These are phyloP conservation scores for Ctenosaura bakeri DNA, from an alignment of 2,797 vertebrate genomes.

Conservation along the genomic window DNA sequence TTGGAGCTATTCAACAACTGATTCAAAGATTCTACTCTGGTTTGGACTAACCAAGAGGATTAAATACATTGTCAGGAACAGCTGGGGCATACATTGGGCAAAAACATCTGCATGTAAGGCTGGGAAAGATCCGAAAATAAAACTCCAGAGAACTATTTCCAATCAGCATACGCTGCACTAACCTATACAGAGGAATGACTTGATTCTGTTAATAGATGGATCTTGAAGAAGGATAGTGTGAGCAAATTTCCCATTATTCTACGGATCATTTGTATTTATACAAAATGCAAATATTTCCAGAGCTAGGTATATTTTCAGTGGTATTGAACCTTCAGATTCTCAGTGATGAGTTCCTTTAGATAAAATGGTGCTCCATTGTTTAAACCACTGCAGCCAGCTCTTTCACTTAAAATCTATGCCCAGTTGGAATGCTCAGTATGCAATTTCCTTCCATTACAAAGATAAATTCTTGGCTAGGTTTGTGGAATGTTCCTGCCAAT, in stretches of 20 bases:
- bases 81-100: background rate
- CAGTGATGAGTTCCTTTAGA: background rate
- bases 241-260: background rate
- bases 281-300: background rate
- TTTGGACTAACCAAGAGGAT: too few species aligned
- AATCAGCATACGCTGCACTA: background rate
- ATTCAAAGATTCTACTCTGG: too few species aligned
- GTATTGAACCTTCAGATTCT: background rate
- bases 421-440: background rate
- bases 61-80: background rate
- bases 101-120: background rate
- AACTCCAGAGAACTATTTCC: background rate
- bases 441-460: conserved; percentile 7
- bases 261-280: too few species aligned
- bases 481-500: background rate
- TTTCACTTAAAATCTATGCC: background rate
- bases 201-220: background rate
- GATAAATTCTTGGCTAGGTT: background rate
- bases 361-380: background rate
- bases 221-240: background rate
- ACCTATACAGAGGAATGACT: background rate
- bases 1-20: too few species aligned
- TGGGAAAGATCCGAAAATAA: too few species aligned
- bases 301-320: conserved; percentile 1
- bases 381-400: background rate